Base-by-base conservation (phyloP, 2,797 vertebrate species). In the Cryptoprocta ferox region DNA sequence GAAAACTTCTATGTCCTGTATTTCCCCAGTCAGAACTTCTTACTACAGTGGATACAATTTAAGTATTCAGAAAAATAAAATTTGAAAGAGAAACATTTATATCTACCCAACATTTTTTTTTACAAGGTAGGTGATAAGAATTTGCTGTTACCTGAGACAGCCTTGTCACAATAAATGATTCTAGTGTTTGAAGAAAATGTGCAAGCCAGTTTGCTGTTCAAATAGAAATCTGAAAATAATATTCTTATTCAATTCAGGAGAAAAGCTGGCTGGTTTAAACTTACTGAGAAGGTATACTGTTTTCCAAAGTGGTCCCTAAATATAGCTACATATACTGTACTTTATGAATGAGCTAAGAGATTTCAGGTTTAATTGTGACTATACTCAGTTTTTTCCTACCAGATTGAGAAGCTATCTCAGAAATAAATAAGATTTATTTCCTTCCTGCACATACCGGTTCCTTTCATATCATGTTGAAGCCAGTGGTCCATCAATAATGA, bases 171-270 rank as follows among this genome's bases (percentile, higher is more conserved):
- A 63, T 35, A 93, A 95, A 89, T 37, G 42, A 95, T 71, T 66
- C 32, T 68, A 92, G 50, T 91, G 18, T 92, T 97, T 80, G 86
- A 95, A 94, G 45, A 91, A 86, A 45, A 15, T 42, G 8, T 84
- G 11, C 30, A 87, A 88, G n/a, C 53, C 56, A 89, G 91, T 96
- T 42, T 96, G 39, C 35, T 48, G 37, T 30, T 86, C n/a, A 90
- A 42, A 85, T 0, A 92, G 37, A 92, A 96, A 88, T 50, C 5
- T 88, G 28, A 88, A 91, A 95, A 87, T 37, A 89, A 42, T 80
- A 75, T n/a, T 94, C 30, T 89, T 56, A 73, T 89, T 85, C 71
- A 80, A 48, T 83, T 76, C 42, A 83, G 50, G 48, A 93, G 59
- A 37, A 92, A 81, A 68, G 21, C 13, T 76, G 61, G 26, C 30